Percentiles rank a stretch among this genome's conserved stretches.
Conservation (phyloP, 1,140 invertebrate species). For the Hyles euphorbiae region DNA sequence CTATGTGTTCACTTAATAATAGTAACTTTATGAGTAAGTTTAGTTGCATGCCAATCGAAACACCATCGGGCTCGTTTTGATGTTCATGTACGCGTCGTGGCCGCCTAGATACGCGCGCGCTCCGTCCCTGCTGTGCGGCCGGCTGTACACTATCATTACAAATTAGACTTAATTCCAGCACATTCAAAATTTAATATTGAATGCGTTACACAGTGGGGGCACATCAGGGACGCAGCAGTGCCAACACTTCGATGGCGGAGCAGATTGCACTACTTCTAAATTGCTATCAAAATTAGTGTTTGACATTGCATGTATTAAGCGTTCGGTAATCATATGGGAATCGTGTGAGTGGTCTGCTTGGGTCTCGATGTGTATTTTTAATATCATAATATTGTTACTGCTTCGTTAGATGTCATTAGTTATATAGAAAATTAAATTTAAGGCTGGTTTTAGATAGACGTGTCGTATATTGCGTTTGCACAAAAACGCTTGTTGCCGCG, state of each 20-base stretch:
- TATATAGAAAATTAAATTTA: too few species aligned
- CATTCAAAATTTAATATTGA: background rate
- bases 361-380: slow-evolving; percentile 1
- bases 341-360: background rate
- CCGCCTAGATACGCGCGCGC: too few species aligned
- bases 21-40: slow-evolving; percentile 26
- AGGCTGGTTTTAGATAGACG: too few species aligned
- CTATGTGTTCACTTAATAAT: slow-evolving; percentile 61
- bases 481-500: background rate
- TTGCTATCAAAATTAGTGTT: too few species aligned
- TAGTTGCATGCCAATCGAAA: slow-evolving; percentile 26
- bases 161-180: too few species aligned
- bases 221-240: background rate
- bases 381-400: background rate
- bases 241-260: background rate
- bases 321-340: too few species aligned
- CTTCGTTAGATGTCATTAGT: too few species aligned
- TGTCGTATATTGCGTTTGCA: too few species aligned
- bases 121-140: too few species aligned
- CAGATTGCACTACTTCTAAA: background rate
- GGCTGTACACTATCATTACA: too few species aligned
- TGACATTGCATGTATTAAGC: too few species aligned
- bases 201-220: background rate
- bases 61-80: background rate
- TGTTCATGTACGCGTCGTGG: slow-evolving; percentile 1